Conservation (phyloP, 1,140 invertebrate species). For the Caenorhabditis inopinata region DNA sequence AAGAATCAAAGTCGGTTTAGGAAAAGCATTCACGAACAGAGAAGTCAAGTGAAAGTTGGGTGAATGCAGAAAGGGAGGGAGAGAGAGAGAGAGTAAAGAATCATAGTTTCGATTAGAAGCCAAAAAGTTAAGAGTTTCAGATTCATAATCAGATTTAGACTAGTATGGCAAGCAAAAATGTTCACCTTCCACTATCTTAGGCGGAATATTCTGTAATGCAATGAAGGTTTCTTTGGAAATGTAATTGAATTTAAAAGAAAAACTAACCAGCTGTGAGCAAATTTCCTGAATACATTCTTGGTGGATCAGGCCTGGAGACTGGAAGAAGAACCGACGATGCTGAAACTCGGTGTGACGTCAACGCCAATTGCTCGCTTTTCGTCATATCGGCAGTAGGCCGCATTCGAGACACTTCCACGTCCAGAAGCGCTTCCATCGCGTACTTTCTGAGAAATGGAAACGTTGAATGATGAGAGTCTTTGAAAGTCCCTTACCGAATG, state of each 20-base stretch:
- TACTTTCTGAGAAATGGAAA: slow-evolving; percentile 38
- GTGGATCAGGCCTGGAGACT: slow-evolving; percentile 4
- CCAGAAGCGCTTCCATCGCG: slow-evolving; percentile 18
- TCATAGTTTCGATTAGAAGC: neutral
- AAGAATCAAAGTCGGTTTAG: neutral
- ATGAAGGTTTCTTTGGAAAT: neutral
- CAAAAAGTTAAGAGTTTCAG: neutral
- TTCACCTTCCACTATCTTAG: neutral
- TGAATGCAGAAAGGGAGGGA: neutral
- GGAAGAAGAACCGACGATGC: slow-evolving; percentile 26
- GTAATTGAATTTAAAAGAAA: neutral
- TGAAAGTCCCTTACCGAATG: neutral
- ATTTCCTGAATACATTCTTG: slow-evolving; percentile 31
- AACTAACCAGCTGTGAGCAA: slow-evolving; percentile 25
- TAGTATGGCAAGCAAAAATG: neutral
- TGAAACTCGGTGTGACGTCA: slow-evolving; percentile 41
- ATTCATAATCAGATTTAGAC: neutral
- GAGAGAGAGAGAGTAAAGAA: neutral
- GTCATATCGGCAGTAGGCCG: slow-evolving; percentile 43
- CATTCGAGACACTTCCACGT: slow-evolving; percentile 24
- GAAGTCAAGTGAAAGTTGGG: no score
- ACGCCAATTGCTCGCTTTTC: slow-evolving; percentile 36
- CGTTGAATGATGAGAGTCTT: no score
- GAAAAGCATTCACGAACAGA: neutral
- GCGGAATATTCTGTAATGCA: slow-evolving; percentile 9